Conservation (phyloP, 2,888 invertebrate species). For the Tachina fera region DNA sequence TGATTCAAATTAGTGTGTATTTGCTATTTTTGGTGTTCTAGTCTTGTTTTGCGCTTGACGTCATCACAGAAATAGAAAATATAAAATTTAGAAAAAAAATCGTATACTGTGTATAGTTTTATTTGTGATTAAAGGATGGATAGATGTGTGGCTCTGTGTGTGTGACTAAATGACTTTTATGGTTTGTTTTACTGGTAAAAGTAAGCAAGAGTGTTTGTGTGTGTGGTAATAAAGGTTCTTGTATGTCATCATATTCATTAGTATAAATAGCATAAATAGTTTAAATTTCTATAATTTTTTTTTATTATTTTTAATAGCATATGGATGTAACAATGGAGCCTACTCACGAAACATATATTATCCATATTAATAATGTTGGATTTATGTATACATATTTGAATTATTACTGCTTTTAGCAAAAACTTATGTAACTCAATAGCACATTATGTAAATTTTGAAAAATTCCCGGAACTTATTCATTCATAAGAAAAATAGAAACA, state of each 20-base stretch:
- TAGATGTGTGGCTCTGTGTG: not conserved
- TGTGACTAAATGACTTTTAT: constrained; percentile 33
- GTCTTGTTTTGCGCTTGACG: constrained; percentile 64
- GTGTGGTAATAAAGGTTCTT: constrained; percentile 42
- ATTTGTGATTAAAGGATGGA: not conserved
- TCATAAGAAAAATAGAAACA: no score
- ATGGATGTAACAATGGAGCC: not conserved
- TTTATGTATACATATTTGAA: no score
- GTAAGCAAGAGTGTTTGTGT: not conserved
- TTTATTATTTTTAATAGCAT: not conserved
- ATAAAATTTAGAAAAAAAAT: constrained; percentile 10
- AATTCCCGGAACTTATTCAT: no score
- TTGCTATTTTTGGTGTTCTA: constrained; percentile 26
- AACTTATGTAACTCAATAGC: no score
- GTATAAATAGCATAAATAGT: constrained; percentile 22
- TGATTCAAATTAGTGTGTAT: not conserved
- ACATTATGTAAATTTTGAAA: no score
- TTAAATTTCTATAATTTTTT: not conserved
- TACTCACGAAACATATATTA: no score
- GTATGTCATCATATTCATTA: constrained; percentile 37
- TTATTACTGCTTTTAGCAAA: no score
- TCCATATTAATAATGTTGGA: no score
- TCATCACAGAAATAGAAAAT: constrained; percentile 63
- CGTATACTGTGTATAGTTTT: constrained; percentile 6
- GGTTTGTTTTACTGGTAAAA: constrained; percentile 4